Evolutionary conservation across 1,140 invertebrate genomes (phyloP).

Genomic region (Drosophila obscura): DNA sequence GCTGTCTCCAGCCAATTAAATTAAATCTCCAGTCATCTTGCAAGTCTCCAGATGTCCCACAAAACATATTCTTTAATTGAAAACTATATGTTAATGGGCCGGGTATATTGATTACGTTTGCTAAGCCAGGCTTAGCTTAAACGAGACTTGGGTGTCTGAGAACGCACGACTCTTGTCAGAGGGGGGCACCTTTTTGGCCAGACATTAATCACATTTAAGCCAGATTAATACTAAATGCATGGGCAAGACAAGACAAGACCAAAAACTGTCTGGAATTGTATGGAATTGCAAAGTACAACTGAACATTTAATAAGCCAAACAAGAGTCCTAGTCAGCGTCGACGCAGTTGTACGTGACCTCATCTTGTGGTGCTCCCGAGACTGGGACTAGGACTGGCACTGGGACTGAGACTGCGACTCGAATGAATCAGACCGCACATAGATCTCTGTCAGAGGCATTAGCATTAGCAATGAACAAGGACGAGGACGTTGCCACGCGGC

Average conservation of each 20-base stretch:
- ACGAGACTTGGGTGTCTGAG: constrained; percentile 18
- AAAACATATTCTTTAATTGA: constrained; percentile 27
- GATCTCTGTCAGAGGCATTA: constrained; percentile 74
- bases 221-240: constrained; percentile 70
- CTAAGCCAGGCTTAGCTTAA: constrained; percentile 38
- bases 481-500: not conserved
- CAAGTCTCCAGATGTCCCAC: not conserved
- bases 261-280: constrained; percentile 37
- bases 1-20: not conserved
- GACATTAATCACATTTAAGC: constrained; percentile 76
- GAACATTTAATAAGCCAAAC: constrained; percentile 78
- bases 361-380: constrained; percentile 45
- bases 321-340: constrained; percentile 48
- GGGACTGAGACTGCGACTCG: constrained; percentile 26
- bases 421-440: constrained; percentile 78
- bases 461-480: constrained; percentile 62
- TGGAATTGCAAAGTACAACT: constrained; percentile 46
- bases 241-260: constrained; percentile 20
- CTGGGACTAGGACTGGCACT: not conserved
- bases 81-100: constrained; percentile 23
- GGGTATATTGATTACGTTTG: constrained; percentile 18
- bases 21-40: not conserved
- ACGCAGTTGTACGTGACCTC: constrained; percentile 65
- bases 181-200: constrained; percentile 28
- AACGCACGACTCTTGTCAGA: constrained; percentile 20